Evolutionary conservation across 1,140 invertebrate genomes (phyloP).

Genomic region (Muscidifurax raptorellus): DNA sequence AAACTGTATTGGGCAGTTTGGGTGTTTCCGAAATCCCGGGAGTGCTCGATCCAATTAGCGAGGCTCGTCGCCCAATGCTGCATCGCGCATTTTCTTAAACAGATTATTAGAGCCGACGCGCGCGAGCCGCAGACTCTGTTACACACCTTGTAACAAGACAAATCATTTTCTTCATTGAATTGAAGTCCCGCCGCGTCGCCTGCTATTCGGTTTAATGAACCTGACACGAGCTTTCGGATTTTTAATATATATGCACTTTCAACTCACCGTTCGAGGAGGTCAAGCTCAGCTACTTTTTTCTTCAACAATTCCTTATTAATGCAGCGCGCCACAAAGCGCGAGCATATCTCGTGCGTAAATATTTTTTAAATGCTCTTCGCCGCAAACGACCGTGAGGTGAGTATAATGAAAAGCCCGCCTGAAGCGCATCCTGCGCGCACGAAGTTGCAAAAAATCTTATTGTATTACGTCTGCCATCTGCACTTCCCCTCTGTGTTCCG

Average conservation of each 20-base stretch:
- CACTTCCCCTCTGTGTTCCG: neutral
- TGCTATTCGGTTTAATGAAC: constrained; percentile 33
- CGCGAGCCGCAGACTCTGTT: neutral
- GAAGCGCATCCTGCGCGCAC: neutral
- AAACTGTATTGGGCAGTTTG: constrained; percentile 56
- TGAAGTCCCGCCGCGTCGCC: constrained; percentile 33
- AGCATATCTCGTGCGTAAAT: constrained; percentile 9
- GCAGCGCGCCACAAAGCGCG: neutral
- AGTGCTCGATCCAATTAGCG: constrained; percentile 59
- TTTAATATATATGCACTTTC: neutral
- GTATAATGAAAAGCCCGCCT: constrained; percentile 11
- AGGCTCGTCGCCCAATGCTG: constrained; percentile 13
- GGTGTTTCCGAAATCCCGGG: constrained; percentile 59
- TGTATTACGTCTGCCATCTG: neutral
- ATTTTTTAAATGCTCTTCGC: neutral
- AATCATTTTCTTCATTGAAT: constrained; percentile 46
- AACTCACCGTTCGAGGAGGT: neutral
- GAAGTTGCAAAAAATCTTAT: neutral
- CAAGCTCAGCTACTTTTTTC: neutral
- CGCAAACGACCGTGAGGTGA: neutral
- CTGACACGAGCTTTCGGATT: constrained; percentile 28
- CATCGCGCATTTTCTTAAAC: constrained; percentile 23
- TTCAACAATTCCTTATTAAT: neutral
- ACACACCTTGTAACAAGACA: constrained; percentile 10
- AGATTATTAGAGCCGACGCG: constrained; percentile 21